Evolutionary conservation across 2,888 invertebrate species (phyloP), one percentile per base, ranked within the genome.

Genomic region (Anagyrus pseudococci): DNA sequence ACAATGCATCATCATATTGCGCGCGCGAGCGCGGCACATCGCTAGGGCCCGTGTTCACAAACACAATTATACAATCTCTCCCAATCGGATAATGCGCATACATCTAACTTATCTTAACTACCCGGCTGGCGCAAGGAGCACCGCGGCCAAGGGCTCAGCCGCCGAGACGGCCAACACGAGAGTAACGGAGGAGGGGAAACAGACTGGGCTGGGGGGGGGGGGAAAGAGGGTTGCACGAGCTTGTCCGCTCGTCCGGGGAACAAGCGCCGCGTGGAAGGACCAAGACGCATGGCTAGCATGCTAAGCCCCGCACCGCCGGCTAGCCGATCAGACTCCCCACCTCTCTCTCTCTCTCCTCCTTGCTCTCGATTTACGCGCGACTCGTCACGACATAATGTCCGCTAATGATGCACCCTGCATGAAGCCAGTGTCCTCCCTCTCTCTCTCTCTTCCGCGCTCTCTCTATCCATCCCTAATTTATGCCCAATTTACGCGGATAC

Each of bases 1-100:
- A 58, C 62, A 37, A 62, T 62, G 58, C 58, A 62, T 62, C 62
- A 58, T 62, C 47, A 40, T 56, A 56, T 60, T 41, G 48, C 15
- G 3, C 47, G 47, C 43, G 29, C 19, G 6, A n/a, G 29, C 47
- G 25, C 26, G 53, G 15, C 33, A 48, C 59, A 40, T 47, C 41
- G 22, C 19, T 40, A 17, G n/a, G 29, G 10, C 29, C 4, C 29
- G 10, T 48, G 50, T 43, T 55, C 37, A 17, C 55, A 49, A 55
- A 49, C 55, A 33, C 49, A 55, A 50, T 50, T 52, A 50, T 62
- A 57, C 46, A 54, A 29, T 48, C 13, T 61, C 46, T 56, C 59
- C 47, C 41, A 33, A 48, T 60, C 60, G 55, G 59, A 59, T 55
- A 49, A 44, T 55, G 29, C 55, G 29, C 40, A 48, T 62, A 62